Evolutionary conservation across 92 coral and sea anemone species (phyloP).

Genomic region (Pocillopora meandrina): DNA sequence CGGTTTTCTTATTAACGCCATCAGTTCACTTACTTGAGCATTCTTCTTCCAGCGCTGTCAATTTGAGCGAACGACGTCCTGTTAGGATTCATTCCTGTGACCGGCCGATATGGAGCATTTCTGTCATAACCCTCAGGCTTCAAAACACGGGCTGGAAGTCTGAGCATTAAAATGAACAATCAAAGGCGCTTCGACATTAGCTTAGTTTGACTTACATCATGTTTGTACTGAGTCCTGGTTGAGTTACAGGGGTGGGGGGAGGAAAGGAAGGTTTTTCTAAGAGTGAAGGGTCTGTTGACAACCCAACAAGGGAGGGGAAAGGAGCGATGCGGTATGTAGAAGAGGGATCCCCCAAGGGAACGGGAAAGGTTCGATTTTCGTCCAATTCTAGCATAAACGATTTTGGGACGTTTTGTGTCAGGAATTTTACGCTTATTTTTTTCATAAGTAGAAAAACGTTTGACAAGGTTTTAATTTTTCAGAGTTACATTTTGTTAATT

Average conservation of each 20-base stretch:
- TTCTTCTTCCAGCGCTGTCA: constrained; percentile 84
- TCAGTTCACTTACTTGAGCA: constrained; percentile 71
- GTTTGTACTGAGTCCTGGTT: not conserved
- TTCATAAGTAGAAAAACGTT: no score
- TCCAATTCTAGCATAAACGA: no score
- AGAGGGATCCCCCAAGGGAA: no score
- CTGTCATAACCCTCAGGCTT: constrained; percentile 84
- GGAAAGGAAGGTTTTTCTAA: not conserved
- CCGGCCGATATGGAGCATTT: constrained; percentile 79
- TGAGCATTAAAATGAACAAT: constrained; percentile 13
- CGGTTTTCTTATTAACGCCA: not conserved
- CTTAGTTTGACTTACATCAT: no score
- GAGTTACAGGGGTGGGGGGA: not conserved
- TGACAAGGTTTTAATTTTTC: no score
- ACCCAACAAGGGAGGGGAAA: no score
- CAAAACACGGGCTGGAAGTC: constrained; percentile 91
- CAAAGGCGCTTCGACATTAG: not conserved
- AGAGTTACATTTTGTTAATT: not conserved
- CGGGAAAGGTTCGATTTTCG: no score
- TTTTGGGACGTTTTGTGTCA: no score
- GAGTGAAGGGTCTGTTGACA: not conserved
- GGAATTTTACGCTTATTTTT: no score
- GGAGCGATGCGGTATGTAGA: no score
- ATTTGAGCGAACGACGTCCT: constrained; percentile 84
- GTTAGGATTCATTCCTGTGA: constrained; percentile 86